A percentile compares a stretch with the other conserved stretches of the same genome.
These are phyloP conservation scores for Cryptosula pallasiana DNA, from an alignment of 2,888 invertebrate genomes.

Conservation along the genomic window DNA sequence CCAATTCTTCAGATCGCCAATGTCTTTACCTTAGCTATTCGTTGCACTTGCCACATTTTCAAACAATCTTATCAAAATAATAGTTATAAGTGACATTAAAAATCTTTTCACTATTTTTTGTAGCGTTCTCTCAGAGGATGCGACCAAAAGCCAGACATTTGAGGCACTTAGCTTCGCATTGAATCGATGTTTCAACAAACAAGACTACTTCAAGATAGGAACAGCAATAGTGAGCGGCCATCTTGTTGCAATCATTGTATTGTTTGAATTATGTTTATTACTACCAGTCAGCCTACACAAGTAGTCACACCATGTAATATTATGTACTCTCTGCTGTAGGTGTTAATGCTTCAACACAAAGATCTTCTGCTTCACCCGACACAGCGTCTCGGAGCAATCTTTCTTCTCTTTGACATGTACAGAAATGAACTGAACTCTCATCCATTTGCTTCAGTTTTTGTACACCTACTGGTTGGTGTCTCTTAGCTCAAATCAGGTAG, in stretches of 20 bases:
- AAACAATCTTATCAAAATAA: too few relatives aligned
- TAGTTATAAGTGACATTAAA: too few relatives aligned
- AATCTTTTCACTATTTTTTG: too few relatives aligned
- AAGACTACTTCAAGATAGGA: constrained; percentile 69
- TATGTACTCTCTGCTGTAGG: too few relatives aligned
- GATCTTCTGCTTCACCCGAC: constrained; percentile 65
- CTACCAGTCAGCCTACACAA: too few relatives aligned
- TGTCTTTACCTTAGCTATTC: too few relatives aligned
- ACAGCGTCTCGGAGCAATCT: constrained; percentile 66
- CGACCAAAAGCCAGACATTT: constrained; percentile 68
- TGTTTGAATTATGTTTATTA: too few relatives aligned
- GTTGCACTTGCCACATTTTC: too few relatives aligned
- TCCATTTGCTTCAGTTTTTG: constrained; percentile 68
- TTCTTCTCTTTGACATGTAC: constrained; percentile 68
- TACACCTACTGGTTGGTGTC: constrained; percentile 64
- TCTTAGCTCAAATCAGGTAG: too few relatives aligned
- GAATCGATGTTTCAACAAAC: constrained; percentile 71
- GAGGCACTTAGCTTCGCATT: constrained; percentile 71
- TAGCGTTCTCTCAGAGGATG: constrained; percentile 69
- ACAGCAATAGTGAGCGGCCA: constrained; percentile 48
- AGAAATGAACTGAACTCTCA: constrained; percentile 64
- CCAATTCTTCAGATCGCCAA: too few relatives aligned
- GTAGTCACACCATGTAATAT: too few relatives aligned
- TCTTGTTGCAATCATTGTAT: too few relatives aligned
- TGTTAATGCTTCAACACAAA: constrained; percentile 64